phyloP scores from a whole-genome alignment of 2,797 vertebrate species.

The Tinamus major region DNA sequence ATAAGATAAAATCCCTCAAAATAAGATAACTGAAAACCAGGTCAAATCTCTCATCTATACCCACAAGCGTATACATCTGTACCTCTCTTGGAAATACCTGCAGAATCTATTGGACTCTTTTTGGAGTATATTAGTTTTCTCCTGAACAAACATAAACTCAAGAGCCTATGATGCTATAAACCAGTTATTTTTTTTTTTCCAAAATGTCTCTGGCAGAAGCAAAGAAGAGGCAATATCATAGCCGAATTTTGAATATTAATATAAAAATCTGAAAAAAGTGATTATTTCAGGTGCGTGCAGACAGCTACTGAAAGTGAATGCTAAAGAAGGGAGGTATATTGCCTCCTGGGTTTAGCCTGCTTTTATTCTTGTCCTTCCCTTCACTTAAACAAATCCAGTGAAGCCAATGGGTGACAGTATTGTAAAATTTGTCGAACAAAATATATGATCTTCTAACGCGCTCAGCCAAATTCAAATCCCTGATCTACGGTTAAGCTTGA shows the following conservation, averaged over 20 bases:
- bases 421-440: slow-evolving; percentile 26
- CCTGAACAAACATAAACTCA: not conserved
- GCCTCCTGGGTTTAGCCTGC: not conserved
- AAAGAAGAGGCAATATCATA: not conserved
- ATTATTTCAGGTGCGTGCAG: not conserved
- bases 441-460: not conserved
- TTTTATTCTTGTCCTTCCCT: slow-evolving; percentile 14
- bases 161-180: not conserved
- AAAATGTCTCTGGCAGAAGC: not conserved
- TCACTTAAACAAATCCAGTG: not conserved
- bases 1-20: not conserved
- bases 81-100: not conserved
- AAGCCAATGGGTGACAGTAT: not conserved
- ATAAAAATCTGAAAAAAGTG: not conserved
- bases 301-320: not conserved
- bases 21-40: not conserved
- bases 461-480: slow-evolving; percentile 5
- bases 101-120: not conserved
- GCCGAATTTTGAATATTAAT: not conserved
- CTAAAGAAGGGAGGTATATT: not conserved
- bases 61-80: not conserved
- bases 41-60: not conserved
- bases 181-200: not conserved
- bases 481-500: slow-evolving; percentile 11
- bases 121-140: not conserved